Evolutionary conservation across 64 coral and sea anemone genomes (phyloP).

Genomic region (Cladopsammia gracilis): DNA sequence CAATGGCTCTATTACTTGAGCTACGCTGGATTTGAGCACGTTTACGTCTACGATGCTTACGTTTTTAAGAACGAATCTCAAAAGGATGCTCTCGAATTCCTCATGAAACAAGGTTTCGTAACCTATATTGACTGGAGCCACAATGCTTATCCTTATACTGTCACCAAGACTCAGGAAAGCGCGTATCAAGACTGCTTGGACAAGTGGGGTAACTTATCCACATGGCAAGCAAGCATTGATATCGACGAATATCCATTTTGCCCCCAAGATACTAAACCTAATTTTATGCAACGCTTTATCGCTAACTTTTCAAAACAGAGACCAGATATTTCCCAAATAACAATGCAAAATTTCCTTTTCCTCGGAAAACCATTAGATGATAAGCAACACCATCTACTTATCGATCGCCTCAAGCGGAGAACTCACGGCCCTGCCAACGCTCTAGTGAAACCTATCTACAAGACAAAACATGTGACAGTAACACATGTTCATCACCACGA

Average conservation of each 20-base stretch:
- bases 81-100: slow-evolving; percentile 42
- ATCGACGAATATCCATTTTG: slow-evolving; percentile 95
- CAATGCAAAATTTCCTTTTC: slow-evolving; percentile 85
- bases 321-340: slow-evolving; percentile 70
- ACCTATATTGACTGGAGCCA: slow-evolving; percentile 89
- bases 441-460: slow-evolving; percentile 88
- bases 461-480: slow-evolving; percentile 28
- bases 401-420: slow-evolving; percentile 74
- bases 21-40: slow-evolving; percentile 90
- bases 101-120: slow-evolving; percentile 77
- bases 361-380: slow-evolving; percentile 84
- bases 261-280: slow-evolving; percentile 60
- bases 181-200: slow-evolving; percentile 80
- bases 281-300: slow-evolving; percentile 77
- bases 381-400: slow-evolving; percentile 36
- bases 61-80: slow-evolving; percentile 77
- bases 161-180: slow-evolving; percentile 67
- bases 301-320: slow-evolving; percentile 11
- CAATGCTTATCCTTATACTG: slow-evolving; percentile 66
- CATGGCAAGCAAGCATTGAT: slow-evolving; percentile 78
- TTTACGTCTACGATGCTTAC: slow-evolving; percentile 84
- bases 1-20: slow-evolving; percentile 82
- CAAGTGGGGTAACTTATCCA: slow-evolving; percentile 63
- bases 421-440: slow-evolving; percentile 66
- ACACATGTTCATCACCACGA: slow-evolving; percentile 72